Evolutionary conservation across 2,888 invertebrate genomes (phyloP), one percentile per base, ranked within the genome.

Genomic region (Euspilapteryx auroguttella): DNA sequence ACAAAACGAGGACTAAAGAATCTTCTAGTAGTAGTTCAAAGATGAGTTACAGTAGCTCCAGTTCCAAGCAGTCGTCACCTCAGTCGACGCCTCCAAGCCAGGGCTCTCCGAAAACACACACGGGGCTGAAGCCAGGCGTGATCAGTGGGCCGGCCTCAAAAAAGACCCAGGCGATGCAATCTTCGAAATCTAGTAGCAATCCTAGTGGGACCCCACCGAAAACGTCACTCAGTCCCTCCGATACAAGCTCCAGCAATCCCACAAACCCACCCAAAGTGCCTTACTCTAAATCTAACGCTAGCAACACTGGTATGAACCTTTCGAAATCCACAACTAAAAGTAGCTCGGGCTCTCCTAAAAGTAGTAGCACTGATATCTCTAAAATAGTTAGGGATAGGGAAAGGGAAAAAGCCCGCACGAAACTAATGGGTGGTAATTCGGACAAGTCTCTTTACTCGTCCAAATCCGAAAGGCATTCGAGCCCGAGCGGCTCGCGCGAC

Each of bases 91-190:
- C 64, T 9, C 69, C 75, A 21, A 77, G 78, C 32, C 79, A 83
- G 32, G 83, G 84, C n/a, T 85, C 86, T 1, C 86, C 85, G 1
- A 87, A 89, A 57, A 86, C 85, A 3, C 89, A 89, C 48, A 89
- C 91, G 0, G 91, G 91, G 0, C 63, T 88, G 1, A 91, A 91
- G 49, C 89, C 90, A 0, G 91, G 92, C 0, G 90, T 91, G 0
- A 87, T 86, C 41, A 89, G 90, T 42, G 92, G 92, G 0, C 91
- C 92, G 0, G 91, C 90, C 3, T 91, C 89, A 0, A 88, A 87
- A 49, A 91, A 89, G 53, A 84, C 86, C 12, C 85, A 85, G 42
- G 83, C 78, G 27, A 66, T 79, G 42, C 80, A 80, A 38, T 75
- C 77, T 1, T 69, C 76, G 10, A 77, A 77, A 39, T 63, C 75